phyloP scores from a whole-genome alignment of 2,888 invertebrate species.

The Drosophila anomalata region DNA sequence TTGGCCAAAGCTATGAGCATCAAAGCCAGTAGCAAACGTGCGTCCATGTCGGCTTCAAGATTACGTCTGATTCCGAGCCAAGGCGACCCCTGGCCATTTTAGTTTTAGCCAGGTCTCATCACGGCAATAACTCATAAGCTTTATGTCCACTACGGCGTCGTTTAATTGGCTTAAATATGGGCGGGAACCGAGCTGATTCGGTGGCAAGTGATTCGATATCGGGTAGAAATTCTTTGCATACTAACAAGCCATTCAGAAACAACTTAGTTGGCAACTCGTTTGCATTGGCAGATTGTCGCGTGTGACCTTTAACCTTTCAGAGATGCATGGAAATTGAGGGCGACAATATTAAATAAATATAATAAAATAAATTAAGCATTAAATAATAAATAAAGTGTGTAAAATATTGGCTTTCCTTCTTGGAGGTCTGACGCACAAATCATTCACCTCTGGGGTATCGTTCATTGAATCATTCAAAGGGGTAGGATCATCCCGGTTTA shows the following conservation, averaged over 20 bases:
- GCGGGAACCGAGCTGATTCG: constrained; percentile 41
- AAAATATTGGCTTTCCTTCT: neutral
- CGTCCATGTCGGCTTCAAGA: constrained; percentile 57
- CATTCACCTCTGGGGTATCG: constrained; percentile 10
- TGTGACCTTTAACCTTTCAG: constrained; percentile 58
- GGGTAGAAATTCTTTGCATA: constrained; percentile 63
- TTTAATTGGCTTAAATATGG: constrained; percentile 54
- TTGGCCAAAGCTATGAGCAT: constrained; percentile 9
- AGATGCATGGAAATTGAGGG: constrained; percentile 19
- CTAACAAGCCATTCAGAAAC: constrained; percentile 61
- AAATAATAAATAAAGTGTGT: neutral
- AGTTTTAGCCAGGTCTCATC: constrained; percentile 37
- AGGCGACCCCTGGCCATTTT: constrained; percentile 56
- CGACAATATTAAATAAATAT: constrained; percentile 3
- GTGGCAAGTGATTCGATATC: constrained; percentile 31
- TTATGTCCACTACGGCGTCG: constrained; percentile 53
- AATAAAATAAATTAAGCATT: neutral
- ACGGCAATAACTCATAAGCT: constrained; percentile 49
- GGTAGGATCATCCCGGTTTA: neutral
- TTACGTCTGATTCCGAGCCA: constrained; percentile 55
- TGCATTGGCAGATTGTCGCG: constrained; percentile 26
- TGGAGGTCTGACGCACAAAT: neutral
- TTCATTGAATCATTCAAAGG: neutral
- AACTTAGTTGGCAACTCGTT: constrained; percentile 56
- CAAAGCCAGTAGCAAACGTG: constrained; percentile 43